Evolutionary conservation across 2,888 invertebrate species (phyloP).

Genomic region (Dasysyrphus albostriatus): DNA sequence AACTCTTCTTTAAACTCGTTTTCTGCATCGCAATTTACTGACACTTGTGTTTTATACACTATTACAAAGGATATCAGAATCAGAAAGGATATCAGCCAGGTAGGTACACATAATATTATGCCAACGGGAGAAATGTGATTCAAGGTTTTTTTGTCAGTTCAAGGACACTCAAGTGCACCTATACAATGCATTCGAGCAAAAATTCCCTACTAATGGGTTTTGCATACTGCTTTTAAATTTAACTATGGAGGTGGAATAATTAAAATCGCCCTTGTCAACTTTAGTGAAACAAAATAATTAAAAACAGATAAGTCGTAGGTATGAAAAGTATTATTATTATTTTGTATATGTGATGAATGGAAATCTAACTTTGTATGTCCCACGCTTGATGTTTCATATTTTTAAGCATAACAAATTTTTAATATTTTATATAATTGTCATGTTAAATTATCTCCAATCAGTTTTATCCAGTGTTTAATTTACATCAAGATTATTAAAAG

Average conservation of each 20-base stretch:
- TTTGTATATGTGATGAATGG: background rate
- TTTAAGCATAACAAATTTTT: no score
- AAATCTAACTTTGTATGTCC: no score
- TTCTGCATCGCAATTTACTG: constrained; percentile 21
- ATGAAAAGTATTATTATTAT: background rate
- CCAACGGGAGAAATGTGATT: background rate
- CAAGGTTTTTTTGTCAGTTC: constrained; percentile 27
- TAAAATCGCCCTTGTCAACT: constrained; percentile 14
- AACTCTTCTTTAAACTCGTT: background rate
- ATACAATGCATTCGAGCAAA: background rate
- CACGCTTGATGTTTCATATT: no score
- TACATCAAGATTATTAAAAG: no score
- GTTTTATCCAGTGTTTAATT: no score
- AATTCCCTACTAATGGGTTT: constrained; percentile 16
- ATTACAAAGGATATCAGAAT: constrained; percentile 27
- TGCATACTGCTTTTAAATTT: constrained; percentile 11
- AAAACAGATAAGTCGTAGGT: no score
- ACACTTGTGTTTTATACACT: constrained; percentile 14
- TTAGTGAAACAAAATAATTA: background rate
- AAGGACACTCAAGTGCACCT: constrained; percentile 12
- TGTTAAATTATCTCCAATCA: no score
- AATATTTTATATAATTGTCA: no score
- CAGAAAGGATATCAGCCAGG: constrained; percentile 15
- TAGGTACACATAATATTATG: background rate
- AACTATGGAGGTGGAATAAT: constrained; percentile 19